Percentiles rank a stretch among this genome's conserved stretches.
Conservation (phyloP, 2,888 invertebrate species). For the Amiota communis region DNA sequence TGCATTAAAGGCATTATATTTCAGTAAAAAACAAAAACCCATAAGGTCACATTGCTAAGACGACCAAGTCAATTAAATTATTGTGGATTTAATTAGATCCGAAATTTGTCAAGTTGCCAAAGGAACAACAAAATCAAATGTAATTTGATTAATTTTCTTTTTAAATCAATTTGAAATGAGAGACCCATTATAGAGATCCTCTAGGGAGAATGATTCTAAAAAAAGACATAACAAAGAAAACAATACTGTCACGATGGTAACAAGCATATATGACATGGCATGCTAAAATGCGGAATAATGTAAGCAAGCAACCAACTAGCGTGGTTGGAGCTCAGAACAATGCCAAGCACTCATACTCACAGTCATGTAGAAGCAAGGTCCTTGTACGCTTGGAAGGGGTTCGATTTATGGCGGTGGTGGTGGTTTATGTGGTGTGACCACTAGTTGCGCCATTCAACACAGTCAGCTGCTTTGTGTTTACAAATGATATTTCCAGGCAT, state of each 20-base stretch:
- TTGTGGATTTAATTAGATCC: slow-evolving; percentile 20
- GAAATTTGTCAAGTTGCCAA: not conserved
- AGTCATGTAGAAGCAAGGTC: slow-evolving; percentile 19
- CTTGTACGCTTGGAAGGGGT: slow-evolving; percentile 37
- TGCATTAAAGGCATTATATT: slow-evolving; percentile 1
- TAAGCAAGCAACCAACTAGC: not conserved
- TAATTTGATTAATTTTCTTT: slow-evolving; percentile 68
- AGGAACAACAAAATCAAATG: slow-evolving; percentile 49
- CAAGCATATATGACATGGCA: slow-evolving; percentile 29
- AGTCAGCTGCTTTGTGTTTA: slow-evolving; percentile 22
- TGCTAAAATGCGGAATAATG: slow-evolving; percentile 8
- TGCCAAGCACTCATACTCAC: not conserved
- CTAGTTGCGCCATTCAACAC: slow-evolving; percentile 54
- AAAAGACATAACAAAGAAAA: slow-evolving; percentile 53
- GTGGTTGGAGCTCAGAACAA: not conserved
- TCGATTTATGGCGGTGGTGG: slow-evolving; percentile 11
- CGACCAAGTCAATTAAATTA: slow-evolving; percentile 12
- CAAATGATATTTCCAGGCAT: not conserved
- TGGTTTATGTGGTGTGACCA: slow-evolving; percentile 46
- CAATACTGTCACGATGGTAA: slow-evolving; percentile 61
- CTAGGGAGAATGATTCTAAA: slow-evolving; percentile 25
- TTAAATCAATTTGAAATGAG: slow-evolving; percentile 61
- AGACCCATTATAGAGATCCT: slow-evolving; percentile 43
- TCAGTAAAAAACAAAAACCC: no score
- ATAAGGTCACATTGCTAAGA: no score